Evolutionary conservation across 2,888 invertebrate genomes (phyloP), one percentile per base, ranked within the genome.

Genomic region (Hyles lineata): DNA sequence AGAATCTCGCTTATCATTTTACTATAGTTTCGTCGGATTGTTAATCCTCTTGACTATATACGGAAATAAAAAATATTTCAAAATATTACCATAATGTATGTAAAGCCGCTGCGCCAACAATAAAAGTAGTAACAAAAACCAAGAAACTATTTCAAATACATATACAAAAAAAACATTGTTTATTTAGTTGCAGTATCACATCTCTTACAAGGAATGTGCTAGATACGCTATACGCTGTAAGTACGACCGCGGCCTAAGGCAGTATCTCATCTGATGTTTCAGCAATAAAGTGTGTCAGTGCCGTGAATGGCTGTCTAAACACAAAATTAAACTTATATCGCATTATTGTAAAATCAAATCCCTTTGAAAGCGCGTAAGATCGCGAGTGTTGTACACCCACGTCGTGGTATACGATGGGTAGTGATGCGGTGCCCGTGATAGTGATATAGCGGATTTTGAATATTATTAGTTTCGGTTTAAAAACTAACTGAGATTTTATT

Each of bases 341-440:
- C 62, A 63, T 72, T 72, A 55, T 72, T 90, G 87, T 90, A 88
- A 88, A 91, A 90, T 90, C 90, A 91, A 89, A 90, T 84, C 82
- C 90, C 85, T 90, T 90, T 90, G 87, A 90, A 87, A 87, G 85
- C 82, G 81, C 81, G 84, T 85, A 86, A 88, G 87, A 88, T 88
- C 85, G 87, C 84, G 84, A 86, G 89, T 88, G 83, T 76, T 82
- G 79, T 77, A 87, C 88, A 82, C 89, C 88, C 87, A 88, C 89
- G 83, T 25, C 32, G 43, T 23, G 67, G 43, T 60, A n/a, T 55
- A 67, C 43, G 67, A 67, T 67, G 67, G 67, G 67, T 50, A 50
- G 50, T 23, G 67, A 17, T 67, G 67, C n/a, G 50, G 67, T 50
- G 43, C 7, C 5, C 17, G 3, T 43, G 50, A 67, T 23, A 67